Evolutionary conservation across 2,113 vertebrate genomes (phyloP), one percentile per base, ranked within the genome.

Genomic region (Lycaon pictus): DNA sequence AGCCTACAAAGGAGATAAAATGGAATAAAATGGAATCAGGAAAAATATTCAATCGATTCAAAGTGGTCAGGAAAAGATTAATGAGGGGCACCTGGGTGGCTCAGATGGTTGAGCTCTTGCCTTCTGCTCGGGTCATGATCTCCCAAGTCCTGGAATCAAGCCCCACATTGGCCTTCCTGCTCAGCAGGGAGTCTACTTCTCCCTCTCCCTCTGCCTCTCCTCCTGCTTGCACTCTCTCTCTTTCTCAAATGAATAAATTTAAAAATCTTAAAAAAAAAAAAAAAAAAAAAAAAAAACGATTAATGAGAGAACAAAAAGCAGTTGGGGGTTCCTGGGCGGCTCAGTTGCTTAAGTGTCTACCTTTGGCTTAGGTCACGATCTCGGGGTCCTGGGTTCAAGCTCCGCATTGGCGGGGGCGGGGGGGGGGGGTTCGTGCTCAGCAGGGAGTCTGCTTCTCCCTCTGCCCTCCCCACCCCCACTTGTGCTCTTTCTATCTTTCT

Each of bases 31-130:
- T 69, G 11, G 71, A 84, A 79, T 85, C 32, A 96, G 35, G 12
- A 69, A 90, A 85, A 93, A 81, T 86, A 22, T 53, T 72, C 55
- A 90, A 62, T 83, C 63, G 72, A 80, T 90, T 94, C 81, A 58
- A 65, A 90, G 55, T 11, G 29, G 27, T 10, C n/a, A 94, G 48
- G 90, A 90, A 90, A 90, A 63, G 22, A 62, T 65, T 60, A 74
- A 85, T 43, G 60, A 48, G 67, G 15, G 32, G 32, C 0, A 3
- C 67, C 67, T n/a, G 67, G 67, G 32, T 69, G 67, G 5, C 67
- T 69, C 65, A n/a, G 32, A 17, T 7, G 3, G 65, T 69, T 69
- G n/a, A 69, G 16, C 7, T 0, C n/a, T 32, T 69, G 65, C 65
- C 65, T 69, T 69, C 1, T 8, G 67, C 67, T 35, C 67, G 29